Conservation (phyloP, 2,888 invertebrate species). For the Gymnoscelis rufifasciata region DNA sequence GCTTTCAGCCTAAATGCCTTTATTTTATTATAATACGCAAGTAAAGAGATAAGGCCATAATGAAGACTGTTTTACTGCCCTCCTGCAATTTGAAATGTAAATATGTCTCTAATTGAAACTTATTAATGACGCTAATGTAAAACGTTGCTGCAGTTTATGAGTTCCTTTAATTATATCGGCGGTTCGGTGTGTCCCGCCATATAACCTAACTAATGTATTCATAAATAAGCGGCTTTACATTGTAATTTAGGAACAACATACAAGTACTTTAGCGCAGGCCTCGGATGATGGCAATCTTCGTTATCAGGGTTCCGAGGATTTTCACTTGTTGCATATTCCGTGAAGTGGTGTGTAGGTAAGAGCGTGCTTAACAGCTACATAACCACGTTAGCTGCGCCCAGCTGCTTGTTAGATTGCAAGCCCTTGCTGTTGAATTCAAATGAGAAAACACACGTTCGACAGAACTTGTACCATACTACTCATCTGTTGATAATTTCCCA, state of each 20-base stretch:
- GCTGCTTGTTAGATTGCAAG: slow-evolving; percentile 19
- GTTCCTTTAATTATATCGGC: slow-evolving; percentile 5
- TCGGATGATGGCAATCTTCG: slow-evolving; percentile 27
- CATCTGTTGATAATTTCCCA: too few species aligned
- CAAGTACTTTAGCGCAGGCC: background rate
- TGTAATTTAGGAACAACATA: slow-evolving; percentile 6
- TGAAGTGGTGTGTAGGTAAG: slow-evolving; percentile 41
- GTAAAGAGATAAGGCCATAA: slow-evolving; percentile 16
- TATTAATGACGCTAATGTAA: slow-evolving; percentile 7
- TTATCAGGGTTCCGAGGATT: slow-evolving; percentile 38
- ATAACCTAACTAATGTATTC: slow-evolving; percentile 3
- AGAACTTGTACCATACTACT: too few species aligned
- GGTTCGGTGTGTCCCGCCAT: background rate
- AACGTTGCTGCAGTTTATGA: slow-evolving; percentile 3
- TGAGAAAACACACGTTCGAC: slow-evolving; percentile 43
- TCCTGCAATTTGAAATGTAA: slow-evolving; percentile 14
- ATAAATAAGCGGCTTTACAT: slow-evolving; percentile 6
- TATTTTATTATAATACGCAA: slow-evolving; percentile 9
- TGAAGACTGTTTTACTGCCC: slow-evolving; percentile 13
- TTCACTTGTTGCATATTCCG: slow-evolving; percentile 49
- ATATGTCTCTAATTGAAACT: slow-evolving; percentile 10
- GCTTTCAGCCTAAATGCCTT: slow-evolving; percentile 6
- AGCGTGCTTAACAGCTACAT: slow-evolving; percentile 38
- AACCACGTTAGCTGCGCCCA: slow-evolving; percentile 41
- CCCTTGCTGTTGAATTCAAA: slow-evolving; percentile 8